Evolutionary conservation across 2,113 vertebrate species (phyloP).

Genomic region (Periophthalmodon schlosseri): DNA sequence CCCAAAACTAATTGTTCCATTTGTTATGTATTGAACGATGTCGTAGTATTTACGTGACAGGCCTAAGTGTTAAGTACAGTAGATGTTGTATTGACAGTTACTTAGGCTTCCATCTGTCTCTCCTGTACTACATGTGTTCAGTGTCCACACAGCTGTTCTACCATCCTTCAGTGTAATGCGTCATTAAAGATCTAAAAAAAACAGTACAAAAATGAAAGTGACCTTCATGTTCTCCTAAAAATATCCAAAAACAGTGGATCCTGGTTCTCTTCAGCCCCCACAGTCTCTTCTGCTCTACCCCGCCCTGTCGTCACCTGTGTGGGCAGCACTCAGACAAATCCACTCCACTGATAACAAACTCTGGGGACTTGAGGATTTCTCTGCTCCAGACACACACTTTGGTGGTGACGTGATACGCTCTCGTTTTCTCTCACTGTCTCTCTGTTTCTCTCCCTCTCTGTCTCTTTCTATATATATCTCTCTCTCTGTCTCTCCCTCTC

Average conservation of each 20-base stretch:
- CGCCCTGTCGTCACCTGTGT: slow-evolving; percentile 53
- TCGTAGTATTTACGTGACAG: too few species aligned
- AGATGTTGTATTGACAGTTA: background rate
- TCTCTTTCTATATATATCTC: background rate
- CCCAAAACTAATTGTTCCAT: too few species aligned
- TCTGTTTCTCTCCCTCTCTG: too few species aligned
- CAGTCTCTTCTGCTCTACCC: slow-evolving; percentile 21
- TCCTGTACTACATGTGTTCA: background rate
- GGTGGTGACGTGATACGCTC: slow-evolving; percentile 11
- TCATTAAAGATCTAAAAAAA: background rate
- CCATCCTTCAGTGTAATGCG: background rate
- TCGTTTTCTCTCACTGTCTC: background rate
- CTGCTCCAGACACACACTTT: slow-evolving; percentile 11
- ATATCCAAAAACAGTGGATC: slow-evolving; percentile 22
- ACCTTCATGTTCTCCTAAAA: slow-evolving; percentile 23
- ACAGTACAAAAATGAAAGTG: slow-evolving; percentile 6
- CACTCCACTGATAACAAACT: slow-evolving; percentile 68
- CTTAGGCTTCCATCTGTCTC: background rate
- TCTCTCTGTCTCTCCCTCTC: too few species aligned
- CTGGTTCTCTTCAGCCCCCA: background rate
- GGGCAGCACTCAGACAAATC: slow-evolving; percentile 67
- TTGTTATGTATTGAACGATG: too few species aligned
- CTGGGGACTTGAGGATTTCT: slow-evolving; percentile 53
- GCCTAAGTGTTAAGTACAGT: too few species aligned
- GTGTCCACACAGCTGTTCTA: slow-evolving; percentile 3